Evolutionary conservation across 2,888 invertebrate species (phyloP), one percentile per base, ranked within the genome.

Genomic region (Craniophora ligustri): DNA sequence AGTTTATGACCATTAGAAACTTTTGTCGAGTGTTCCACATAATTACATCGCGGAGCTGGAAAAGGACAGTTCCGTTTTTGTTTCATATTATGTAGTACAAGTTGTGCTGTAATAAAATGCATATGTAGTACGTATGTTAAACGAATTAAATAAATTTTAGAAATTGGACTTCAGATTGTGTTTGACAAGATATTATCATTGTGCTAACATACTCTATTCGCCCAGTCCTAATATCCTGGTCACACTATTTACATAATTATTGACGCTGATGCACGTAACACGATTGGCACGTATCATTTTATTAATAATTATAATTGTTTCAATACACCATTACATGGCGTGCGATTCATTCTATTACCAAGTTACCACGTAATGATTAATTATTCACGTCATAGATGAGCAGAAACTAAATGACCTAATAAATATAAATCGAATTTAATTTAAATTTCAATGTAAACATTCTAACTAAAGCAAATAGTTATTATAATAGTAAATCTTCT

Each of bases 171-270:
- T 23, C n/a, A 26, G 10, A n/a, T 26, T 26, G n/a, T 26, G 23
- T 10, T n/a, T n/a, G n/a, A 10, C 23, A 23, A 10, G 1, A 44
- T 34, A 39, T 68, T 66, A 60, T 45, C 26, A 40, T 59, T 66
- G 48, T 41, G 48, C 70, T 39, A 57, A 48, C 50, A 77, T 79
- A 78, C 78, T 78, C 77, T 78, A 84, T 82, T 79, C 78, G 76
- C 72, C 71, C 58, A 66, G 69, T 72, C 49, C 35, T 55, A 48
- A 66, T 75, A 76, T 73, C 62, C 77, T 67, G 74, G 76, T 75
- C 75, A 79, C 72, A 76, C 74, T 75, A 87, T 88, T 88, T 87
- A 79, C 87, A 87, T 87, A 88, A 87, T 86, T 83, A 84, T 81
- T 79, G 81, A 78, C 75, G 81, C 67, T 80, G 76, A 76, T 61